Conservation (phyloP, 1,140 invertebrate genomes). For the Aphidius gifuensis region DNA sequence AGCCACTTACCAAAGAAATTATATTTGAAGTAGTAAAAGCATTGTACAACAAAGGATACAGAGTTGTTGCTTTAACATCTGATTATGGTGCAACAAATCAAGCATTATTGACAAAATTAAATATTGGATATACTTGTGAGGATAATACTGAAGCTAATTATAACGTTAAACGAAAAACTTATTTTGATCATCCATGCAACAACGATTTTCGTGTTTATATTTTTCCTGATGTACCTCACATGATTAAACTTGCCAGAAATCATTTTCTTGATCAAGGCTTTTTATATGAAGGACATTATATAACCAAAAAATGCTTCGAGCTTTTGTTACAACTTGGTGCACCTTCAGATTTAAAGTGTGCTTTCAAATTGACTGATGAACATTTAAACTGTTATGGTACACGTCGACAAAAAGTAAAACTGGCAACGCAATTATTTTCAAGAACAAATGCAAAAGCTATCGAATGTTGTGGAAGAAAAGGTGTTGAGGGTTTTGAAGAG, state of each 20-base stretch:
- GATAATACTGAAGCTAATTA: background rate
- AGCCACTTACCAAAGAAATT: slow-evolving; percentile 27
- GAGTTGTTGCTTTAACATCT: background rate
- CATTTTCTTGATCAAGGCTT: slow-evolving; percentile 26
- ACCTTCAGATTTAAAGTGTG: slow-evolving; percentile 1
- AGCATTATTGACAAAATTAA: slow-evolving; percentile 18
- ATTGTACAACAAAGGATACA: background rate
- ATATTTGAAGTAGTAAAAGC: background rate
- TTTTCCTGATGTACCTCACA: slow-evolving; percentile 32
- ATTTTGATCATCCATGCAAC: slow-evolving; percentile 23
- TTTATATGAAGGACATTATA: background rate
- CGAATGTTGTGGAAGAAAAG: background rate
- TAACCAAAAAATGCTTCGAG: background rate
- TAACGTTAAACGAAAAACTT: slow-evolving; percentile 2
- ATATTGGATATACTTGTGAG: slow-evolving; percentile 5
- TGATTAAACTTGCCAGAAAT: slow-evolving; percentile 29
- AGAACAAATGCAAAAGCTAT: slow-evolving; percentile 13
- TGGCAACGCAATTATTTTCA: slow-evolving; percentile 16
- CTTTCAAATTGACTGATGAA: slow-evolving; percentile 7
- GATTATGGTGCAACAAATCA: background rate
- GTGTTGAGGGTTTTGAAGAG: background rate
- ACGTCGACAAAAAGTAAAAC: slow-evolving; percentile 7
- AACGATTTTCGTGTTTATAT: slow-evolving; percentile 22
- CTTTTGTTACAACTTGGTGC: background rate
- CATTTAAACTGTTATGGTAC: slow-evolving; percentile 1